phyloP scores from a whole-genome alignment of 2,888 invertebrate species.

The Uloborus plumipes region DNA sequence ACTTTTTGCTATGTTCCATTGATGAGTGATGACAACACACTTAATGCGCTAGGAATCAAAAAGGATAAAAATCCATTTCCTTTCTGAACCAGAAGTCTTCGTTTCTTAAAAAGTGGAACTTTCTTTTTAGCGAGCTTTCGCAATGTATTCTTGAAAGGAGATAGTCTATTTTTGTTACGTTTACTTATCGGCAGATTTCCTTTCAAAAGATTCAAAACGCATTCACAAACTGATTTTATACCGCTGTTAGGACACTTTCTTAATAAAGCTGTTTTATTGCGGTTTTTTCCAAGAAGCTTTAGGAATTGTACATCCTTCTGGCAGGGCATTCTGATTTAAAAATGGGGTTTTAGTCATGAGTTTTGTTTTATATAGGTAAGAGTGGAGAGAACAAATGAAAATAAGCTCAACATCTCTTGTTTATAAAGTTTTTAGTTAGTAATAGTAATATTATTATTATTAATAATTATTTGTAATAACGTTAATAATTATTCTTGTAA shows the following conservation, averaged over 20 bases:
- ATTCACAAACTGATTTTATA: conserved; percentile 1
- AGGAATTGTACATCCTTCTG: neutral
- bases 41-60: neutral
- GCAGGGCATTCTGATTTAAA: no score
- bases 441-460: no score
- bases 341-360: no score
- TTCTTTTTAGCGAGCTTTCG: neutral
- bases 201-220: conserved; percentile 5
- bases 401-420: no score
- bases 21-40: neutral
- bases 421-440: no score
- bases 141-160: neutral
- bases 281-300: conserved; percentile 5
- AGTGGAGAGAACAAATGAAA: no score
- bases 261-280: neutral
- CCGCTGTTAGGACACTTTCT: neutral
- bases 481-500: no score
- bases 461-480: no score
- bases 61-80: neutral
- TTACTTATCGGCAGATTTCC: neutral
- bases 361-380: no score
- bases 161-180: neutral
- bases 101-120: conserved; percentile 1
- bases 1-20: neutral
- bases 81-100: conserved; percentile 1